Evolutionary conservation across 2,113 vertebrate species (phyloP).

Genomic region (Bucco capensis): DNA sequence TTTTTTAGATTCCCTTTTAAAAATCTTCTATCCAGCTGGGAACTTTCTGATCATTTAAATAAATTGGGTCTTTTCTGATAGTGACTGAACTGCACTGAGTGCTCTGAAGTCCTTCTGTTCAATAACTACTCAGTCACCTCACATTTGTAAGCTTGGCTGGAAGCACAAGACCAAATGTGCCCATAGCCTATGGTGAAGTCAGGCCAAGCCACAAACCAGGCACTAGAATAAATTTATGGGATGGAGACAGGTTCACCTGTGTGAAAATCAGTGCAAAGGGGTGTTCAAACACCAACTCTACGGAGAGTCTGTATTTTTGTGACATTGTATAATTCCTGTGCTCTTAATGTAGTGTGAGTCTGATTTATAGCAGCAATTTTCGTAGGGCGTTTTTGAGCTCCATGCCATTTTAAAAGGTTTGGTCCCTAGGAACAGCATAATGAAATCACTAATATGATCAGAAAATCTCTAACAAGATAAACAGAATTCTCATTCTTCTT

Average conservation of each 20-base stretch:
- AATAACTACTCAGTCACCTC: background rate
- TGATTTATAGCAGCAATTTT: constrained; percentile 51
- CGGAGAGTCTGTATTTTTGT: background rate
- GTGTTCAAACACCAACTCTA: background rate
- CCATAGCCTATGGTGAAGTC: background rate
- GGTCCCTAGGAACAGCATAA: constrained; percentile 38
- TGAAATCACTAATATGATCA: constrained; percentile 54
- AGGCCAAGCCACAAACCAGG: background rate
- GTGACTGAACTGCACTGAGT: background rate
- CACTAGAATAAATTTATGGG: background rate
- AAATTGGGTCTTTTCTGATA: background rate
- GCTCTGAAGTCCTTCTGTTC: background rate
- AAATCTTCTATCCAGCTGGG: background rate
- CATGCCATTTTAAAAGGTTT: constrained; percentile 18
- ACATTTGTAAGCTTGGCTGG: background rate
- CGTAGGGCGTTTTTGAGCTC: background rate
- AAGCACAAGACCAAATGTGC: background rate
- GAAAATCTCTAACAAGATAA: constrained; percentile 54
- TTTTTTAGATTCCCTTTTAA: background rate
- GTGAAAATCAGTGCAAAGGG: background rate
- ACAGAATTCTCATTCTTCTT: constrained; percentile 50
- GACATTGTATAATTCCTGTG: background rate
- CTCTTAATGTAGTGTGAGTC: background rate
- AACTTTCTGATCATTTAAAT: background rate
- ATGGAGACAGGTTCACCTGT: background rate